These are phyloP conservation scores for Drosophila paranaensis DNA, from an alignment of 2,888 invertebrate species.

Conservation along the genomic window DNA sequence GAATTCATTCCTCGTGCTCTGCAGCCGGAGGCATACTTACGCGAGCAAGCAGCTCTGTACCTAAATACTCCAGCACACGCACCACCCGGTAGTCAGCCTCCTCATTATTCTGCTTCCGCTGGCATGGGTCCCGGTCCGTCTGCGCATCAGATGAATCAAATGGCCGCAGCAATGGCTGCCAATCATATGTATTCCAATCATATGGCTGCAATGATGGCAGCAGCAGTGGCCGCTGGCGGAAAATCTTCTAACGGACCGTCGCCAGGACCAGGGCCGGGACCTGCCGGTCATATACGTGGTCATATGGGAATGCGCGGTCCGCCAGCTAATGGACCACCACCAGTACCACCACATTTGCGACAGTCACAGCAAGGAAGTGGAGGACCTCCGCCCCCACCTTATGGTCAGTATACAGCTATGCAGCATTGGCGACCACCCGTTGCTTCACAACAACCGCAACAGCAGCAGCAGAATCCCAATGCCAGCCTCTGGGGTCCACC, in stretches of 20 bases:
- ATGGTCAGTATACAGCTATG: constrained; percentile 83
- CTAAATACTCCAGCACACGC: constrained; percentile 62
- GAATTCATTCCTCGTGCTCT: constrained; percentile 90
- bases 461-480: constrained; percentile 83
- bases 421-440: constrained; percentile 82
- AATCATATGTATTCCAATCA: constrained; percentile 81
- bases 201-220: constrained; percentile 80
- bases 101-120: constrained; percentile 56
- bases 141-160: constrained; percentile 78
- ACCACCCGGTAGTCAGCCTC: constrained; percentile 53
- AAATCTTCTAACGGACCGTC: constrained; percentile 66
- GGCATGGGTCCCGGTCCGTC: constrained; percentile 70
- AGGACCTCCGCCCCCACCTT: constrained; percentile 74
- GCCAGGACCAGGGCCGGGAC: constrained; percentile 65
- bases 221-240: constrained; percentile 59
- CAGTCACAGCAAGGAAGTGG: constrained; percentile 56
- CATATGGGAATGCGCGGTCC: constrained; percentile 79
- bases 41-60: constrained; percentile 84
- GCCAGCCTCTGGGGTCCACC: constrained; percentile 84
- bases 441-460: constrained; percentile 71
- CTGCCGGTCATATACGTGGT: constrained; percentile 62
- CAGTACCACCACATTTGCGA: constrained; percentile 79
- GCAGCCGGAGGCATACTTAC: constrained; percentile 85
- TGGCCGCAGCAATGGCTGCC: constrained; percentile 73
- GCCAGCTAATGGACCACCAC: constrained; percentile 67